Evolutionary conservation across 1,140 invertebrate species (phyloP), one percentile per base, ranked within the genome.

Genomic region (Delia radicum): DNA sequence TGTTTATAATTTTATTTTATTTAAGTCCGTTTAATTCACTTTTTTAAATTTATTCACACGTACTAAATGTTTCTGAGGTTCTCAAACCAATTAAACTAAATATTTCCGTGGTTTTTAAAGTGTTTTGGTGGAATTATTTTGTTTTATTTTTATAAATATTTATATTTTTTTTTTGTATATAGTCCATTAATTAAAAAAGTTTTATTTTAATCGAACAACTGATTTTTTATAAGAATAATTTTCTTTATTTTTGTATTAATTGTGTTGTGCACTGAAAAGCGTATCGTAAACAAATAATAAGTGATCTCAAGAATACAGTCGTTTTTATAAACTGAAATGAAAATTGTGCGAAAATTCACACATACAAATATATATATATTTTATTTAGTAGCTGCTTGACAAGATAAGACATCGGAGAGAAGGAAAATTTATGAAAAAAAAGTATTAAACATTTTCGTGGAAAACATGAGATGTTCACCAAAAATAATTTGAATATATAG

Each of bases 261-360:
- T 55, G n/a, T 29, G 28, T 31, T 69, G 65, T 69, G 29, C 29
- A 31, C 31, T 69, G 29, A 24, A 69, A 18, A n/a, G 13, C 65
- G 65, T 69, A 69, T 69, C 65, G 65, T 69, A 69, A 69, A 69
- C 65, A 69, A 69, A 69, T 69, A 69, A 69, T 69, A 69, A 69
- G 29, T 33, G 65, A 69, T 69, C 65, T 55, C n/a, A 55, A 55
- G n/a, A 55, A 26, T 37, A 69, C 29, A 24, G 21, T 18, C n/a
- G 29, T 69, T 69, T 69, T 33, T 69, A 69, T 69, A 27, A 37
- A 69, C 29, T 69, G 37, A 4, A 67, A 33, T 37, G 37, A 42
- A 42, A 42, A 63, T 63, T 65, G 62, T 65, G 62, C 24, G 65
- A 29, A 37, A 55, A 55, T 24, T 55, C 48, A 55, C 48, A 21